Conservation (phyloP, 2,888 invertebrate species). For the Temnothorax ravouxi region DNA sequence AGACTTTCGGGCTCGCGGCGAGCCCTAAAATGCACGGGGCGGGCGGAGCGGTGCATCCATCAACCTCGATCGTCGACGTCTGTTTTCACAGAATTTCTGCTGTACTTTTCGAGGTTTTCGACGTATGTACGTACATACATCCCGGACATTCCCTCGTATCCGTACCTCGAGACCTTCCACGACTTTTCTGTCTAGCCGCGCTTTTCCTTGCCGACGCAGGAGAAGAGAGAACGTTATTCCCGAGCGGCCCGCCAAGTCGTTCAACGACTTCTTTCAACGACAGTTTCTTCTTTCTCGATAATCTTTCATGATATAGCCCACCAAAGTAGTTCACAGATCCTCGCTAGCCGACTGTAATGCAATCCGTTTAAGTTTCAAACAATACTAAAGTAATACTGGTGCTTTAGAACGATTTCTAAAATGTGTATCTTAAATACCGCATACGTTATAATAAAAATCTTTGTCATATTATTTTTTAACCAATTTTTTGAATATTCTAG, state of each 20-base stretch:
- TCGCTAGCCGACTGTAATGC: conserved; percentile 18
- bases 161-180: conserved; percentile 20
- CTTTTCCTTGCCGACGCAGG: conserved; percentile 18
- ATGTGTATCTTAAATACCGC: neutral
- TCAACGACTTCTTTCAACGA: conserved; percentile 55
- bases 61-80: conserved; percentile 44
- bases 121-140: conserved; percentile 32
- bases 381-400: conserved; percentile 20
- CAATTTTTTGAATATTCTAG: neutral
- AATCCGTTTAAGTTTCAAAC: conserved; percentile 44
- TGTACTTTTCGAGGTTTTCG: conserved; percentile 26
- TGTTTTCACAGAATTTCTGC: conserved; percentile 48
- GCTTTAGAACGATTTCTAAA: neutral
- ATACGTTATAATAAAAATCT: neutral
- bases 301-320: conserved; percentile 54
- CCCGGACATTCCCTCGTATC: conserved; percentile 6
- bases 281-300: conserved; percentile 55
- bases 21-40: conserved; percentile 17
- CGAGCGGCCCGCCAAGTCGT: conserved; percentile 45
- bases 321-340: conserved; percentile 48
- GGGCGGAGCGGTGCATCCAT: conserved; percentile 23
- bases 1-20: neutral
- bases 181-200: conserved; percentile 39
- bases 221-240: conserved; percentile 37
- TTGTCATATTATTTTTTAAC: neutral